phyloP scores from a whole-genome alignment of 2,113 vertebrate species.

The Rhodinocichla rosea region DNA sequence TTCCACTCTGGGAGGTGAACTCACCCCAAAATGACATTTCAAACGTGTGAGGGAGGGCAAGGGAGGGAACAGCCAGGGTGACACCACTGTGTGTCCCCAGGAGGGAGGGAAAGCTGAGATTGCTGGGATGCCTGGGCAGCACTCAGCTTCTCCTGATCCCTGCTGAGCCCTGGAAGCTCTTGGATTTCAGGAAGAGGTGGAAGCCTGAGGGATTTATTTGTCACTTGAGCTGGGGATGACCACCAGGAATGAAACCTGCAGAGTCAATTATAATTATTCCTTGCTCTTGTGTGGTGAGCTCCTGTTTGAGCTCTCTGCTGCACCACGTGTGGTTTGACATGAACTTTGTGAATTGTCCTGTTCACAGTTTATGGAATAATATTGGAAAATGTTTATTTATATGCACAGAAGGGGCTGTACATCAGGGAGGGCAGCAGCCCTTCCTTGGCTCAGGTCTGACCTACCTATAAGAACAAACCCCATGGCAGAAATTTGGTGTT shows the following conservation, averaged over 20 bases:
- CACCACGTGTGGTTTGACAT: not conserved
- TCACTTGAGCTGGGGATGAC: constrained; percentile 55
- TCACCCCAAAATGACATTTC: not conserved
- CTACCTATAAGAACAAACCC: not conserved
- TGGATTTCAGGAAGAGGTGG: constrained; percentile 55
- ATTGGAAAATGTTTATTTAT: not conserved
- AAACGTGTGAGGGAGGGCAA: rapidly evolving
- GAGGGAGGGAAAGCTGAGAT: not conserved
- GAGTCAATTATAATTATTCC: constrained; percentile 35
- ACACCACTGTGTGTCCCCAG: not conserved
- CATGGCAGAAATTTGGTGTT: not conserved
- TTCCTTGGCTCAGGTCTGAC: not conserved
- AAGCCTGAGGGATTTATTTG: constrained; percentile 58
- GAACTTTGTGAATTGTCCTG: not conserved
- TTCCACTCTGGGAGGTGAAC: not conserved
- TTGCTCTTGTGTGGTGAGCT: not conserved
- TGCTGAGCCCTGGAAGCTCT: constrained; percentile 38
- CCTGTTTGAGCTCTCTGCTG: not conserved
- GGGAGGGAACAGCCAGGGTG: not conserved
- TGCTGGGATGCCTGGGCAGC: constrained; percentile 4
- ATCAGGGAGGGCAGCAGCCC: not conserved
- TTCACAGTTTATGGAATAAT: not conserved
- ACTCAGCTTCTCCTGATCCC: constrained; percentile 10
- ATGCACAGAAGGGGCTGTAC: not conserved
- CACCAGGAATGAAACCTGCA: constrained; percentile 29